Percentiles rank a stretch among this genome's conserved stretches.
phyloP scores from a whole-genome alignment of 2,113 vertebrate genomes.

The Bettongia penicillata region DNA sequence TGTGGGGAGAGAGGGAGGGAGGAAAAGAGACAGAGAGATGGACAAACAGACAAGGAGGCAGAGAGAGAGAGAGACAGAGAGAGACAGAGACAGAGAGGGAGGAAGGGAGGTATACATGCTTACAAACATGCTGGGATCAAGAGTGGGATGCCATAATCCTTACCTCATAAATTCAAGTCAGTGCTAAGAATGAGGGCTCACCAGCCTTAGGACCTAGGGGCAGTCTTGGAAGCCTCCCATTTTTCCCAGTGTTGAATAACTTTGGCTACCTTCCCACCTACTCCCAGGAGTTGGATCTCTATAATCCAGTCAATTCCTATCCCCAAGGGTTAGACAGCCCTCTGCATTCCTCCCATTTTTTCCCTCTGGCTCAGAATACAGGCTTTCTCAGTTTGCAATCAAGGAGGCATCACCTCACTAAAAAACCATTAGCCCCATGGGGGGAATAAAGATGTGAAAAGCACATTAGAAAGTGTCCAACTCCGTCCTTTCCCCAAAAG shows the following conservation, averaged over 20 bases:
- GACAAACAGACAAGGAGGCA: no score
- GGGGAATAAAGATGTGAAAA: not conserved
- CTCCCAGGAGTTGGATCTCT: not conserved
- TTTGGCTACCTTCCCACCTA: not conserved
- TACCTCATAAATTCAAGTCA: no score
- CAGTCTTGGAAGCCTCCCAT: not conserved
- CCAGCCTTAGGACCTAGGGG: not conserved
- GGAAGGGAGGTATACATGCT: no score
- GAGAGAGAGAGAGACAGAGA: no score
- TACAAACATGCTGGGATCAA: not conserved
- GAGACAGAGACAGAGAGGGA: no score
- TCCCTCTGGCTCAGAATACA: not conserved
- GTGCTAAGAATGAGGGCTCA: not conserved
- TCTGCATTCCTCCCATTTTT: not conserved
- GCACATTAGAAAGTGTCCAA: not conserved
- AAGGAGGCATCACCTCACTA: not conserved
- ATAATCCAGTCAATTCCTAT: not conserved
- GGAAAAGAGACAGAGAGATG: no score
- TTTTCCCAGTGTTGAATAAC: no score
- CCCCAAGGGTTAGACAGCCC: not conserved
- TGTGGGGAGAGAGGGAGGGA: no score
- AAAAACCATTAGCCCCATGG: not conserved
- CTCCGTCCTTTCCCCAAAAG: not conserved
- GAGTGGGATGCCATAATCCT: no score
- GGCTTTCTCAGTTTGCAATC: not conserved